A percentile compares a stretch with the other conserved stretches of the same genome.
These are phyloP conservation scores for Drosophila teissieri DNA, from an alignment of 1,140 invertebrate genomes.

Conservation along the genomic window DNA sequence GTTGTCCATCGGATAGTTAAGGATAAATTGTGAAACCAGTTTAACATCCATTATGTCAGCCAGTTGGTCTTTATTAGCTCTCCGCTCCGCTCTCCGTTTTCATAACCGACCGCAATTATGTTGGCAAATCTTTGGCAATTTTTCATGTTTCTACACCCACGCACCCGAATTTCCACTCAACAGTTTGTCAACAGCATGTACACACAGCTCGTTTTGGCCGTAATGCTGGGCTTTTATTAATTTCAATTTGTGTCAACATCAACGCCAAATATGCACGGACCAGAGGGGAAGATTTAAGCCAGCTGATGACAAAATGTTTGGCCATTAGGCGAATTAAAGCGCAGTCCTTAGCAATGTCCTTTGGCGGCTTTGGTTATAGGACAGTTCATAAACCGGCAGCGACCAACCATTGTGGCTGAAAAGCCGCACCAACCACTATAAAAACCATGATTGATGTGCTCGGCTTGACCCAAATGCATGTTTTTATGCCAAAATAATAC, in stretches of 20 bases:
- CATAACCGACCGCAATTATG: slow-evolving; percentile 65
- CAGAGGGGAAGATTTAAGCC: slow-evolving; percentile 68
- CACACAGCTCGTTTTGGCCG: slow-evolving; percentile 21
- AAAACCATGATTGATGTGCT: slow-evolving; percentile 78
- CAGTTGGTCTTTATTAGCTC: slow-evolving; percentile 35
- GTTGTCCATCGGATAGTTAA: neutral
- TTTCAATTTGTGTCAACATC: slow-evolving; percentile 82
- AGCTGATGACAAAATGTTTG: slow-evolving; percentile 78
- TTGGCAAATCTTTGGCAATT: slow-evolving; percentile 66
- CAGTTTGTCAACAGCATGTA: slow-evolving; percentile 63
- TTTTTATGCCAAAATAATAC: slow-evolving; percentile 75
- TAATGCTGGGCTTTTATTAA: slow-evolving; percentile 64
- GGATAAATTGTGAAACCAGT: slow-evolving; percentile 5
- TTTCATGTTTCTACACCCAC: slow-evolving; percentile 53
- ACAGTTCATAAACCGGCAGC: slow-evolving; percentile 62
- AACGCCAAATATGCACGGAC: slow-evolving; percentile 61
- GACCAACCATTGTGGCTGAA: slow-evolving; percentile 28
- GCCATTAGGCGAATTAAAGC: slow-evolving; percentile 77
- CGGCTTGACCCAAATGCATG: slow-evolving; percentile 78
- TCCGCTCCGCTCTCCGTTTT: slow-evolving; percentile 15
- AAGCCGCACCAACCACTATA: slow-evolving; percentile 50
- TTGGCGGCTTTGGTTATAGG: slow-evolving; percentile 42
- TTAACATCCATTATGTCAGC: slow-evolving; percentile 40
- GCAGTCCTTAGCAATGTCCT: slow-evolving; percentile 41
- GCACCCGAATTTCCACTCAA: slow-evolving; percentile 64